phyloP scores from a whole-genome alignment of 2,888 invertebrate species.

The Falcaria lacertinaria region DNA sequence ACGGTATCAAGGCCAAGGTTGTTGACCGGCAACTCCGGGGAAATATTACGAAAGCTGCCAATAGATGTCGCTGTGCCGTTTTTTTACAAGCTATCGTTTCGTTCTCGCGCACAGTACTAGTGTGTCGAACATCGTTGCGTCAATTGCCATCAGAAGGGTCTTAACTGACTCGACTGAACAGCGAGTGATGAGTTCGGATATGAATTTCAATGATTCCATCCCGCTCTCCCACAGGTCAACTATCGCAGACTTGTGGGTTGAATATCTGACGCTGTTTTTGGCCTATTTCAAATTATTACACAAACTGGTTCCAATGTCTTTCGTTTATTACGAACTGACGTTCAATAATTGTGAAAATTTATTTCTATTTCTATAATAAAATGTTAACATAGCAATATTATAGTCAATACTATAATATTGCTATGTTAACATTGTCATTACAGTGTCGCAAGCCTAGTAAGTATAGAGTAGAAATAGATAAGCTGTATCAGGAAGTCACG shows the following conservation, averaged over 20 bases:
- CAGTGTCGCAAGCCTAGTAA: no score
- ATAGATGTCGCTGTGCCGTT: slow-evolving; percentile 32
- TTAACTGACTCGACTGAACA: slow-evolving; percentile 79
- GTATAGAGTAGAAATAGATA: no score
- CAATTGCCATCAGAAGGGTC: slow-evolving; percentile 56
- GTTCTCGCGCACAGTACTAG: slow-evolving; percentile 4
- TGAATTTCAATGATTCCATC: slow-evolving; percentile 55
- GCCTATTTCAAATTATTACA: slow-evolving; percentile 22
- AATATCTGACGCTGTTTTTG: slow-evolving; percentile 67
- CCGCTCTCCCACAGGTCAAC: slow-evolving; percentile 58
- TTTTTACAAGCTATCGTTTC: slow-evolving; percentile 30
- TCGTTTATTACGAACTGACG: no score
- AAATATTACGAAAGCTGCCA: slow-evolving; percentile 9
- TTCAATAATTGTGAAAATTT: no score
- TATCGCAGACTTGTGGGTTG: slow-evolving; percentile 61
- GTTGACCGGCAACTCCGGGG: slow-evolving; percentile 20
- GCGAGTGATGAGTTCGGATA: slow-evolving; percentile 69
- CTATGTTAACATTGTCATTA: no score
- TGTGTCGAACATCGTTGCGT: neutral
- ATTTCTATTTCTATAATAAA: no score
- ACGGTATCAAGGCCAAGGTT: slow-evolving; percentile 42
- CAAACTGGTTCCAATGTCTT: no score
- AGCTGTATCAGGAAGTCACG: no score
- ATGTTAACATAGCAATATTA: no score
- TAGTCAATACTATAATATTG: no score